These are phyloP conservation scores for Trachymyrmex cornetzi DNA, from an alignment of 1,140 invertebrate genomes.

Conservation along the genomic window DNA sequence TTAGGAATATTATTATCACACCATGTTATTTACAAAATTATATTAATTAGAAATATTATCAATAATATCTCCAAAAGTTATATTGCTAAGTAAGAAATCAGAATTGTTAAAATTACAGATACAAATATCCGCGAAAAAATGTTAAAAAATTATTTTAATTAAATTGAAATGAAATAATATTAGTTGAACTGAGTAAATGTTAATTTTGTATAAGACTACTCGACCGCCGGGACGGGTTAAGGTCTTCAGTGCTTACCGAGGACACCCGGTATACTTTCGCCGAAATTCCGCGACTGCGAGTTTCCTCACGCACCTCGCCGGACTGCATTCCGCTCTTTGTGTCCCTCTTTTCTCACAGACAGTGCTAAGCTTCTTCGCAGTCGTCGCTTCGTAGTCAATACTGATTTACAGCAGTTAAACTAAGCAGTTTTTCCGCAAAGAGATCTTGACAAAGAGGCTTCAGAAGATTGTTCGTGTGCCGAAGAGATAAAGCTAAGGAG, in stretches of 20 bases:
- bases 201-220: neutral
- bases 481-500: neutral
- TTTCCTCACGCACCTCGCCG: slow-evolving; percentile 74
- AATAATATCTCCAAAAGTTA: neutral
- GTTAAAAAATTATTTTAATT: neutral
- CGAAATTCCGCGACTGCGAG: slow-evolving; percentile 77
- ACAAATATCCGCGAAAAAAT: slow-evolving; percentile 4
- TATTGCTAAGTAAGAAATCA: neutral
- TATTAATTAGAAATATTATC: slow-evolving; percentile 11
- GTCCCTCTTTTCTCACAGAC: slow-evolving; percentile 67
- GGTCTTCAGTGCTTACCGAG: slow-evolving; percentile 47
- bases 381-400: slow-evolving; percentile 28
- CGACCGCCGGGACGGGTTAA: neutral
- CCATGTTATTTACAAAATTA: neutral
- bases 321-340: slow-evolving; percentile 81
- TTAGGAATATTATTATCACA: too few relatives aligned
- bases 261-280: slow-evolving; percentile 79
- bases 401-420: slow-evolving; percentile 54
- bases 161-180: neutral
- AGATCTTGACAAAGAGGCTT: neutral
- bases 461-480: neutral
- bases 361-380: slow-evolving; percentile 64
- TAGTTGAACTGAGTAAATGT: neutral
- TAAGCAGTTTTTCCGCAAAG: slow-evolving; percentile 38
- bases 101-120: neutral